Evolutionary conservation across 1,140 invertebrate species (phyloP).

Genomic region (Orius insidiosus): DNA sequence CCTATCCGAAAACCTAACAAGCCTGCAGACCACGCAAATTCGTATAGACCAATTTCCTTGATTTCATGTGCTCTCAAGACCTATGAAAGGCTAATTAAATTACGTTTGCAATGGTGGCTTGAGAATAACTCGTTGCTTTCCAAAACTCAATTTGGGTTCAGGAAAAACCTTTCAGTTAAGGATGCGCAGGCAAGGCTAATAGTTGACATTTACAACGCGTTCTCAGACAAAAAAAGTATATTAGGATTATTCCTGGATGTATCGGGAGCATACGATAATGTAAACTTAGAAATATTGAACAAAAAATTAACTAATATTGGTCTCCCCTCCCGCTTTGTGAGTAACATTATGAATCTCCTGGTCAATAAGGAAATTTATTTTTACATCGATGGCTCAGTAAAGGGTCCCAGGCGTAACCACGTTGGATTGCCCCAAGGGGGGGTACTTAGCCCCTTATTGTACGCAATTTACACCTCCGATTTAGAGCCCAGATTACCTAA

Average conservation of each 20-base stretch:
- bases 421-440: slow-evolving; percentile 1
- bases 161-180: not conserved
- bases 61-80: slow-evolving; percentile 2
- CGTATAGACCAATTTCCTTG: slow-evolving; percentile 1
- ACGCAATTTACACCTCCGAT: not conserved
- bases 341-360: not conserved
- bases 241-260: not conserved
- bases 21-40: not conserved
- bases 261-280: not conserved
- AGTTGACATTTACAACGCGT: not conserved
- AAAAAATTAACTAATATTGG: not conserved
- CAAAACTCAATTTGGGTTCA: slow-evolving; percentile 2
- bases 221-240: not conserved
- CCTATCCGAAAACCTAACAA: slow-evolving; percentile 4
- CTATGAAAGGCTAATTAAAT: slow-evolving; percentile 1
- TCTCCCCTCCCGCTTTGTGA: not conserved
- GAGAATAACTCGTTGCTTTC: not conserved
- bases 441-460: slow-evolving; percentile 1
- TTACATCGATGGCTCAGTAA: not conserved
- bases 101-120: slow-evolving; percentile 3
- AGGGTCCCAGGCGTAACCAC: not conserved
- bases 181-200: not conserved
- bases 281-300: not conserved
- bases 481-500: not conserved
- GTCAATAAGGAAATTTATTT: not conserved